Evolutionary conservation across 2,113 vertebrate genomes (phyloP), one percentile per base, ranked within the genome.

Genomic region (Nanorana parkeri): DNA sequence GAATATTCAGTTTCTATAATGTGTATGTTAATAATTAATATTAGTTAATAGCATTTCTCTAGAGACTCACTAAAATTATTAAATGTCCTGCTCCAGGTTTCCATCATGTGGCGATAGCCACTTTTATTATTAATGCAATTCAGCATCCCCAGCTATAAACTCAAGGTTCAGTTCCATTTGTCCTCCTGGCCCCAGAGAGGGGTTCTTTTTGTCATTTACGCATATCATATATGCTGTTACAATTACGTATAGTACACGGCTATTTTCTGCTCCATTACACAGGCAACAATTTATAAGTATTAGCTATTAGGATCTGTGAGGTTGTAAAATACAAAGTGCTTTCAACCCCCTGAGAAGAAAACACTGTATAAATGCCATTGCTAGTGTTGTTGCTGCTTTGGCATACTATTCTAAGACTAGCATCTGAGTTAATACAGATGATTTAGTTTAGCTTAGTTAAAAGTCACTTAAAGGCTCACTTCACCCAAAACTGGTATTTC

Each of bases 11-110:
- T 32, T 19, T 29, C 61, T 67, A 66, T 56, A 56, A 67, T 81
- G 80, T 36, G 61, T 58, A 75, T 81, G 54, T 81, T 81, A 74
- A 81, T 81, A 74, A 66, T 74, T 67, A 81, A 81, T 81, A 75
- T 55, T 47, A 74, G 61, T 75, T 81, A 81, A 81, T 75, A 67
- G 51, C 28, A 74, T 74, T 55, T 75, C 51, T 74, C 69, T 36
- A n/a, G 47, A 56, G 69, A 66, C 17, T 56, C 21, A 56, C 52
- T 54, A 65, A 81, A 81, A 54, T 73, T 26, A 73, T 65, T 73
- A 23, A 73, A 81, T 81, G 68, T 24, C 55, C 68, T 81, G n/a
- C 26, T 54, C 41, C 19, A 28, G 24, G 26, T 15, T 67, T 71
- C 68, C 21, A n/a, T 51, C 51, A 21, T 67, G 26, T 56, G n/a